Evolutionary conservation across 2,888 invertebrate species (phyloP).

Genomic region (Lysandra bellargus): DNA sequence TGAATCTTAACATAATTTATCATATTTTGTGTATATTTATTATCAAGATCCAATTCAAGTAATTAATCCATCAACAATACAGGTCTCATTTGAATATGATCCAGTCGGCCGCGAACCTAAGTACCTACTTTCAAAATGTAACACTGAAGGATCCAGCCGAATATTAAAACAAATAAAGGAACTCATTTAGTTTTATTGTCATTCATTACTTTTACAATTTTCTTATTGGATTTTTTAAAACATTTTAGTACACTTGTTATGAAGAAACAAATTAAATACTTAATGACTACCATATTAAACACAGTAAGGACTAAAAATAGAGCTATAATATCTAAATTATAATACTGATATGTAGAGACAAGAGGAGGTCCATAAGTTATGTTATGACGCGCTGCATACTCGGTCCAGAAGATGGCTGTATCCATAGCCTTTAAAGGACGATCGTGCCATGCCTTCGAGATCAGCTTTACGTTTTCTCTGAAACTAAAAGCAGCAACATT

Average conservation of each 20-base stretch:
- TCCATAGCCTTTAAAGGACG: slow-evolving; percentile 81
- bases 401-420: slow-evolving; percentile 83
- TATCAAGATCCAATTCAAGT: too few species aligned
- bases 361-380: slow-evolving; percentile 72
- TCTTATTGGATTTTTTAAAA: slow-evolving; percentile 22
- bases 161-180: not conserved
- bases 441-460: slow-evolving; percentile 80
- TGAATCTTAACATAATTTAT: too few species aligned
- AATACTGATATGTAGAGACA: slow-evolving; percentile 76
- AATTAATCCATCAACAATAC: too few species aligned
- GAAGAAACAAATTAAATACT: slow-evolving; percentile 40
- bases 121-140: not conserved
- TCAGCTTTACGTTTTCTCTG: slow-evolving; percentile 62
- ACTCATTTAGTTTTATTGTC: not conserved
- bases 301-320: slow-evolving; percentile 41
- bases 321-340: slow-evolving; percentile 59
- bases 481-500: slow-evolving; percentile 55
- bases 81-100: not conserved
- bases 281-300: slow-evolving; percentile 40
- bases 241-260: slow-evolving; percentile 35
- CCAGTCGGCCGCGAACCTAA: not conserved
- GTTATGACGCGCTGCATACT: slow-evolving; percentile 80
- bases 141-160: not conserved
- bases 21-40: too few species aligned
- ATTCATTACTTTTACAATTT: not conserved